Conservation (phyloP, 2,888 invertebrate species). For the Incurvaria masculella region DNA sequence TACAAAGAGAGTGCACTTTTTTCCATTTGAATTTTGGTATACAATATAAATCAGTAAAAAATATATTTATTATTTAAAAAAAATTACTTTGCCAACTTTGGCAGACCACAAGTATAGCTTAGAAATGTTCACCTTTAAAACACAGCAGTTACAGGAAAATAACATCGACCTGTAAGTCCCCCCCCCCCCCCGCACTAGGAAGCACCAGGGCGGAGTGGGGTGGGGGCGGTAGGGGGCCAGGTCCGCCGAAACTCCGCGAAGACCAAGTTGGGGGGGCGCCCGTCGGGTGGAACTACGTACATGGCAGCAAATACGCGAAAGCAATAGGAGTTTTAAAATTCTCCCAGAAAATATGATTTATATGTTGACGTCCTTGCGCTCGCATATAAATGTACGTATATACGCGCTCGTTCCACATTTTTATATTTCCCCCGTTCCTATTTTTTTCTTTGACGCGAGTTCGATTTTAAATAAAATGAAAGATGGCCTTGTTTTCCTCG, state of each 20-base stretch:
- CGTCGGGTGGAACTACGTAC: slow-evolving; percentile 55
- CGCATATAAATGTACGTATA: not conserved
- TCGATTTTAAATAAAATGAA: not conserved
- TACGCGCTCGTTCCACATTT: not conserved
- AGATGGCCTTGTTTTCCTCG: not conserved
- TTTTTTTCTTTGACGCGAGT: not conserved
- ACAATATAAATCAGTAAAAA: no score
- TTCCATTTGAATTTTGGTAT: no score
- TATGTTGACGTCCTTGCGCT: slow-evolving; percentile 46
- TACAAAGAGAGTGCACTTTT: no score
- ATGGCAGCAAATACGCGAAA: slow-evolving; percentile 59
- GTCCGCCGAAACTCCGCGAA: not conserved
- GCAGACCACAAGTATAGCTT: no score
- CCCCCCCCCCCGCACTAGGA: slow-evolving; percentile 39
- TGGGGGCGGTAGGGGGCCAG: not conserved
- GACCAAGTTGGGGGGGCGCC: slow-evolving; percentile 42
- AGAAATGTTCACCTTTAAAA: no score
- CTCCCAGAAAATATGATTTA: slow-evolving; percentile 58
- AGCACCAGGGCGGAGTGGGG: slow-evolving; percentile 17
- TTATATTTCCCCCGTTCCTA: not conserved
- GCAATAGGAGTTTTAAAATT: slow-evolving; percentile 59
- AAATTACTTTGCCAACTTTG: no score
- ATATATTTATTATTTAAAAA: no score
- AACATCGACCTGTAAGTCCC: no score
- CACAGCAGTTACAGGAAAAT: no score